Evolutionary conservation across 2,113 vertebrate genomes (phyloP).

Genomic region (Apteryx mantelli): DNA sequence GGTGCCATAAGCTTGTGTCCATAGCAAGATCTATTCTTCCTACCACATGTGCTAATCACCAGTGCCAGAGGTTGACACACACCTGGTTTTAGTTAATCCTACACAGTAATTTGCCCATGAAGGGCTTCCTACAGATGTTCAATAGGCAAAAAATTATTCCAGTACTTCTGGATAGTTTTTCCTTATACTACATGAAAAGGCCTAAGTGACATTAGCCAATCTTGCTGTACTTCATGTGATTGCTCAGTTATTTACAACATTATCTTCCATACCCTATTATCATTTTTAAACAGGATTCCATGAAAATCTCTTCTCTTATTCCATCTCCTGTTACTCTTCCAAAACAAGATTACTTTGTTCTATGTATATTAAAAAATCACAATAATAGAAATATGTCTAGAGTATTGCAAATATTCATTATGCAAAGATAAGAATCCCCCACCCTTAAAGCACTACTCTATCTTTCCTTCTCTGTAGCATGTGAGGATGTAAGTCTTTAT

Average conservation of each 20-base stretch:
- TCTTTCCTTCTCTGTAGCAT: no score
- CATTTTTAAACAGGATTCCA: background rate
- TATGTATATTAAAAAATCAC: background rate
- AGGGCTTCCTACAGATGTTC: background rate
- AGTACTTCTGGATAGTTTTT: background rate
- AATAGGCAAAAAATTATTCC: background rate
- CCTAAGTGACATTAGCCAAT: background rate
- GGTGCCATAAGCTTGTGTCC: background rate
- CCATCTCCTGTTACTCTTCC: background rate
- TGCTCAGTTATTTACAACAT: background rate
- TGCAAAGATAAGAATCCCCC: background rate
- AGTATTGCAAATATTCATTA: background rate
- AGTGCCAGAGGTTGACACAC: constrained; percentile 7
- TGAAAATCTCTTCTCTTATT: background rate
- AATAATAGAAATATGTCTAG: background rate
- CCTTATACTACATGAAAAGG: background rate
- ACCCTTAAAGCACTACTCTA: background rate
- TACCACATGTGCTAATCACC: constrained; percentile 1
- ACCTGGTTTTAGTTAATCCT: constrained; percentile 29
- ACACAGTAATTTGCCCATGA: background rate
- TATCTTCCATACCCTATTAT: background rate
- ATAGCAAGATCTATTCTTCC: background rate
- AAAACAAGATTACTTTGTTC: background rate
- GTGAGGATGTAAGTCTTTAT: background rate
- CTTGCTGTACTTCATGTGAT: background rate